These are phyloP conservation scores for Thera britannica DNA, from an alignment of 2,888 invertebrate species.

Conservation along the genomic window DNA sequence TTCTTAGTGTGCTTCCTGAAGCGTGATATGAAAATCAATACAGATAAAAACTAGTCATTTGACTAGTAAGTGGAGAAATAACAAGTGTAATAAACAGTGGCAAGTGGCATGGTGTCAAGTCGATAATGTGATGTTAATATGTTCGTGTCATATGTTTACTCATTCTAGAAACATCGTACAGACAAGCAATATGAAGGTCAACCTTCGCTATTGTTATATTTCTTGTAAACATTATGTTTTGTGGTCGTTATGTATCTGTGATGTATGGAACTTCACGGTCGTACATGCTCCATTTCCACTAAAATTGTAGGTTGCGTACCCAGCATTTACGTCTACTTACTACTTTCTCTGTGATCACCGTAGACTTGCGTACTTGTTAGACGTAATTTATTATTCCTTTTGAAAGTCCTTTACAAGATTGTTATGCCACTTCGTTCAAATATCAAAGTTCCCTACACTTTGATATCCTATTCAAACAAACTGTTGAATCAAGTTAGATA, in stretches of 20 bases:
- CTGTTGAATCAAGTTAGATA: slow-evolving; percentile 38
- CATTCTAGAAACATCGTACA: slow-evolving; percentile 59
- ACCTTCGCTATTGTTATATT: slow-evolving; percentile 59
- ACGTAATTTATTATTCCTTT: slow-evolving; percentile 47
- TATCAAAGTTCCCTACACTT: not conserved
- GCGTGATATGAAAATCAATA: slow-evolving; percentile 37
- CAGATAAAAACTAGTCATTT: slow-evolving; percentile 25
- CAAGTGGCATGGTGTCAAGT: slow-evolving; percentile 28
- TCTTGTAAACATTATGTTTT: slow-evolving; percentile 36
- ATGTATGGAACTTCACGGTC: slow-evolving; percentile 52
- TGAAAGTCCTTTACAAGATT: slow-evolving; percentile 33
- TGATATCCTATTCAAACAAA: slow-evolving; percentile 45
- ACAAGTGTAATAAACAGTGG: slow-evolving; percentile 40
- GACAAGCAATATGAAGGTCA: slow-evolving; percentile 67
- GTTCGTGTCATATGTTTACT: slow-evolving; percentile 39
- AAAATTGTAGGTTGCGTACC: slow-evolving; percentile 62
- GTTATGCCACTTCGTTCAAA: slow-evolving; percentile 28
- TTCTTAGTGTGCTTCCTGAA: slow-evolving; percentile 37
- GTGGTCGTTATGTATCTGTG: slow-evolving; percentile 35
- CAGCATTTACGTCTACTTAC: slow-evolving; percentile 56
- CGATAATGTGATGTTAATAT: slow-evolving; percentile 45
- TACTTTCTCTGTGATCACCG: slow-evolving; percentile 63
- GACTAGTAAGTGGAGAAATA: slow-evolving; percentile 41
- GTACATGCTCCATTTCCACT: slow-evolving; percentile 66
- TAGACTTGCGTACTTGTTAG: slow-evolving; percentile 41